Percentiles rank a stretch among this genome's conserved stretches.
phyloP scores from a whole-genome alignment of 2,888 invertebrate species.

The Chaitophorus viminalis region DNA sequence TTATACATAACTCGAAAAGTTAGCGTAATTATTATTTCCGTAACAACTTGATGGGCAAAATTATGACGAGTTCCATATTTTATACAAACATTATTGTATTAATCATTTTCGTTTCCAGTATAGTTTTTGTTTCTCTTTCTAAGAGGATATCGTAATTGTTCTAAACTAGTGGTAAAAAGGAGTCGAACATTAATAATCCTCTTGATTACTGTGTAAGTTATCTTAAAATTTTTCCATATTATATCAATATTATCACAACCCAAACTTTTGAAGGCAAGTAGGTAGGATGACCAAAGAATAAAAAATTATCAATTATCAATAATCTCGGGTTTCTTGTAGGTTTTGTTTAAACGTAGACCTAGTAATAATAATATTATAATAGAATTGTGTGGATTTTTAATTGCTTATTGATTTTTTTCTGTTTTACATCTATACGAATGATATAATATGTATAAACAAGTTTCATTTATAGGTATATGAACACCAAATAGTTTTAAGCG shows the following conservation, averaged over 20 bases:
- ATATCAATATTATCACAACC: too few species aligned
- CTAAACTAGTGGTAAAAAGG: slow-evolving; percentile 25
- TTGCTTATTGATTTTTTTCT: not conserved
- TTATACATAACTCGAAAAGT: too few species aligned
- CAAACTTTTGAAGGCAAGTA: not conserved
- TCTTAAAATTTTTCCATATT: not conserved
- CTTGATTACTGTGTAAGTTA: slow-evolving; percentile 24
- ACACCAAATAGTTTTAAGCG: slow-evolving; percentile 6
- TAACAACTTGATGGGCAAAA: too few species aligned
- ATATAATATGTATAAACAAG: not conserved
- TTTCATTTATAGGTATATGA: not conserved
- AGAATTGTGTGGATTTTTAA: not conserved
- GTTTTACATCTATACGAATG: not conserved
- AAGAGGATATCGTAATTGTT: not conserved
- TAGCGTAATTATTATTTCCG: too few species aligned
- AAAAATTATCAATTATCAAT: too few species aligned
- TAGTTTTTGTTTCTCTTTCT: not conserved
- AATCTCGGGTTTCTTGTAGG: not conserved
- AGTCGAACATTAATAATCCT: not conserved
- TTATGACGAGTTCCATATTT: too few species aligned
- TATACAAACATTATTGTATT: too few species aligned
- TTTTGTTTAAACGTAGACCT: too few species aligned
- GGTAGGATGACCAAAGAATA: too few species aligned
- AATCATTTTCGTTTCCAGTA: too few species aligned
- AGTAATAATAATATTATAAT: not conserved